Base-by-base conservation (phyloP, 2,797 vertebrate species). In the Poecile montanus region DNA sequence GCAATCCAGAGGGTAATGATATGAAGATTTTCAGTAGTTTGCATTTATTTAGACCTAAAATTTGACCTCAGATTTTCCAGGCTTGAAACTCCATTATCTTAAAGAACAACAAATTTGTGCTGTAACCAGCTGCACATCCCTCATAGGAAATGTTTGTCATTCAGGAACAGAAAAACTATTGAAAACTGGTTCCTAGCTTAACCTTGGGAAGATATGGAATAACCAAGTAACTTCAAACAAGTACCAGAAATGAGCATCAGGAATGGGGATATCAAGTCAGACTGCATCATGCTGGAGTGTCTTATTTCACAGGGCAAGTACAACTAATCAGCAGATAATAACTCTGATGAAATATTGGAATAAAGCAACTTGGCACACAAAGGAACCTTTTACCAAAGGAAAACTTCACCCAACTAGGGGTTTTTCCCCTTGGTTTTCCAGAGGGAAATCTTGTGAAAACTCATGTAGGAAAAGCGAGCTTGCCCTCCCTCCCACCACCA, bases 241-340 rank as follows among this genome's bases (percentile, higher is more conserved):
- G 2, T 40, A 92, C 48, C 63, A 94, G 58, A 93, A 83, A 47
- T 1, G 3, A 96, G 56, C 29, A 32, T 51, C 36, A 67, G 61
- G 81, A 96, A 71, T 13, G 16, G 47, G 27, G 56, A 74, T 54
- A 91, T 85, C 53, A 61, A 80, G 57, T 95, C 87, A 93, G 93
- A 74, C 4, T 2, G 66, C 81, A 88, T 47, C 78, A 77, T 0
- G 19, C 40, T 7, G 63, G 21, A 88, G 83, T 29, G 16, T 92
- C 93, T 75, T 25, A 61, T 91, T 95, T 87, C 89, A 61, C 48
- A 70, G 63, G 48, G 71, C 68, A 82, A 94, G 74, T 47, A 89
- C 85, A 93, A 54, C 66, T 92, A 67, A 91, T 75, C 73, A 88
- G 44, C 80, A 86, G 62, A 57, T 61, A 95, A 95, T 8, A 84